A percentile compares a stretch with the other conserved stretches of the same genome.
Conservation (phyloP, 2,797 vertebrate genomes). For the Gobio occitaniae region DNA sequence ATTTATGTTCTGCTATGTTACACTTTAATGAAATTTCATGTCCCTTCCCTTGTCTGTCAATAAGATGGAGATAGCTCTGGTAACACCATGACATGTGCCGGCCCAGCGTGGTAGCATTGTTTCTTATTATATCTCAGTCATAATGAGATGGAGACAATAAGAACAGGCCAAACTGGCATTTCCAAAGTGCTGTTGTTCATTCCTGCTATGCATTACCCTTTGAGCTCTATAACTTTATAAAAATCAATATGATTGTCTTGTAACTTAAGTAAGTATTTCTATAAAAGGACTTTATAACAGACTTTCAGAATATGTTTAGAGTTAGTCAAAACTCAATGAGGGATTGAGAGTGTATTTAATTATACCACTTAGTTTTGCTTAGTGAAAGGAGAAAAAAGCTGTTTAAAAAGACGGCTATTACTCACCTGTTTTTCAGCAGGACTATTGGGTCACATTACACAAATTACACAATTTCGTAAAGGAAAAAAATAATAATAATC, state of each 20-base stretch:
- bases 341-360: background rate
- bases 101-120: conserved; percentile 24
- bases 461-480: too few relatives aligned
- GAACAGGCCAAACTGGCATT: background rate
- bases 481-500: too few relatives aligned
- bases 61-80: conserved; percentile 56
- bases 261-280: too few relatives aligned
- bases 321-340: background rate
- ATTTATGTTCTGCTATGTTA: conserved; percentile 69
- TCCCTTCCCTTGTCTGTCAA: conserved; percentile 65
- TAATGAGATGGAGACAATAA: conserved; percentile 32
- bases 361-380: background rate
- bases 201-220: background rate
- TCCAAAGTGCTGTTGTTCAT: background rate
- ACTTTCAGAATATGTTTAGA: too few relatives aligned
- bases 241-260: too few relatives aligned
- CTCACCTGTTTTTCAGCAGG: background rate
- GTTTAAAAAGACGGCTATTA: too few relatives aligned
- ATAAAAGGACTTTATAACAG: too few relatives aligned
- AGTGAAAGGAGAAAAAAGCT: background rate
- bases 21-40: conserved; percentile 71
- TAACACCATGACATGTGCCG: conserved; percentile 50
- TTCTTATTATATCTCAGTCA: conserved; percentile 53
- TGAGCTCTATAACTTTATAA: too few relatives aligned
- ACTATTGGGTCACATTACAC: too few relatives aligned